phyloP scores from a whole-genome alignment of 2,113 vertebrate genomes.

The Salvelinus fontinalis region DNA sequence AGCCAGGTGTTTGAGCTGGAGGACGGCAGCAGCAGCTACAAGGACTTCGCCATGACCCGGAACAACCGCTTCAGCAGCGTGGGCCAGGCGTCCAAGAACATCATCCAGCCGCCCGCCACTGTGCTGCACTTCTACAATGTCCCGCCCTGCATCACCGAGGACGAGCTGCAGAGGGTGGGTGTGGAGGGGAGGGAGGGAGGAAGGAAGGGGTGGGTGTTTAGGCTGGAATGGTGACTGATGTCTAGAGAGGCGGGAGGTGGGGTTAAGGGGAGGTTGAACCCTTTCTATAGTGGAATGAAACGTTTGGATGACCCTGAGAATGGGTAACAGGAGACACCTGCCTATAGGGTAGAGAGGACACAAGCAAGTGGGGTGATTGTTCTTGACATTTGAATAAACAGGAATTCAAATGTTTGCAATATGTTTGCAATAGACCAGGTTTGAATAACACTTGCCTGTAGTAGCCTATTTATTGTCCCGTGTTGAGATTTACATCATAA shows the following conservation, averaged over 20 bases:
- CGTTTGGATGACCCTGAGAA: neutral
- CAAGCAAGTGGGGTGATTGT: too few relatives aligned
- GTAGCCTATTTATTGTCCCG: too few relatives aligned
- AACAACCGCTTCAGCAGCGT: constrained; percentile 97
- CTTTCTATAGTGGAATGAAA: neutral
- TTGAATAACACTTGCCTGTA: too few relatives aligned
- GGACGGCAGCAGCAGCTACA: constrained; percentile 93
- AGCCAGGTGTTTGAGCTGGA: constrained; percentile 96
- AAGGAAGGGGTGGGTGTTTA: neutral
- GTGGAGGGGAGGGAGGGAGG: neutral
- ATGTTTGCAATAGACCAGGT: too few relatives aligned
- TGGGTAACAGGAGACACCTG: too few relatives aligned
- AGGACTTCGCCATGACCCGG: constrained; percentile 96
- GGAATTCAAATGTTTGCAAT: too few relatives aligned
- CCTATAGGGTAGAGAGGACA: too few relatives aligned
- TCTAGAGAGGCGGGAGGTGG: neutral
- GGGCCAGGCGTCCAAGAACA: constrained; percentile 95
- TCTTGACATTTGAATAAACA: too few relatives aligned
- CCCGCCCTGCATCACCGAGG: constrained; percentile 88
- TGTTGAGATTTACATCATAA: neutral
- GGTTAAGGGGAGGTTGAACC: constrained; percentile 1
- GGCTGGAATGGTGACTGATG: neutral
- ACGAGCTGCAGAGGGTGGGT: constrained; percentile 86
- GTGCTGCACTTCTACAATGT: constrained; percentile 96
- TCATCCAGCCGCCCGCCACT: constrained; percentile 94